Conservation (phyloP, 2,113 vertebrate genomes). For the Microcebus jonahi region DNA sequence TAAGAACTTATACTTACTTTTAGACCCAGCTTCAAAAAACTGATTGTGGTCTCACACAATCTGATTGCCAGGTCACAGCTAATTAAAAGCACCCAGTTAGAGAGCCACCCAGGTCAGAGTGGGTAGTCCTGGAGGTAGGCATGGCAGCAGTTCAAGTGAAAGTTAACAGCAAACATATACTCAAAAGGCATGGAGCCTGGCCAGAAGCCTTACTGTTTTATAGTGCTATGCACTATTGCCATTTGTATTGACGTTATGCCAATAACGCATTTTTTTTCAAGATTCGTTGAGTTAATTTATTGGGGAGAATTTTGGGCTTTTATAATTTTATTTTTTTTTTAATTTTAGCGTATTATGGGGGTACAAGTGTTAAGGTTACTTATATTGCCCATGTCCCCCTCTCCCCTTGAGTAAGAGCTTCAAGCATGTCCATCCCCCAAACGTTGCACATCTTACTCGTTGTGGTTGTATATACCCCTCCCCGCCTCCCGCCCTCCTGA, state of each 20-base stretch:
- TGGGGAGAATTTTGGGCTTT: no score
- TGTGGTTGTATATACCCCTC: no score
- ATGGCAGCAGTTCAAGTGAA: neutral
- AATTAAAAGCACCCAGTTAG: neutral
- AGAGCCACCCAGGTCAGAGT: neutral
- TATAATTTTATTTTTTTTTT: no score
- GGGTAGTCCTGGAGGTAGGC: neutral
- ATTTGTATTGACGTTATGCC: neutral
- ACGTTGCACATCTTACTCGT: no score
- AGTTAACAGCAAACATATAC: neutral
- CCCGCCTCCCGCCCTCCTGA: no score
- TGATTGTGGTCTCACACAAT: neutral
- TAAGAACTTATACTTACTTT: neutral
- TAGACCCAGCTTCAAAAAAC: neutral
- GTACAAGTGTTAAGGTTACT: no score
- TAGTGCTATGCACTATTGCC: neutral
- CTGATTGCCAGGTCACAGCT: neutral
- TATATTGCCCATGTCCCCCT: no score
- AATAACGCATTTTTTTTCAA: neutral
- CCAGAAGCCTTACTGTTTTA: neutral
- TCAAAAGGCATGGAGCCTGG: neutral
- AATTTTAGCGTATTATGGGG: no score
- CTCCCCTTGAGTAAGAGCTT: no score
- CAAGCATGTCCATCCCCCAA: no score
- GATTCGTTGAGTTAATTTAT: no score